Conservation (phyloP, 2,797 vertebrate species). For the Coilia nasus region DNA sequence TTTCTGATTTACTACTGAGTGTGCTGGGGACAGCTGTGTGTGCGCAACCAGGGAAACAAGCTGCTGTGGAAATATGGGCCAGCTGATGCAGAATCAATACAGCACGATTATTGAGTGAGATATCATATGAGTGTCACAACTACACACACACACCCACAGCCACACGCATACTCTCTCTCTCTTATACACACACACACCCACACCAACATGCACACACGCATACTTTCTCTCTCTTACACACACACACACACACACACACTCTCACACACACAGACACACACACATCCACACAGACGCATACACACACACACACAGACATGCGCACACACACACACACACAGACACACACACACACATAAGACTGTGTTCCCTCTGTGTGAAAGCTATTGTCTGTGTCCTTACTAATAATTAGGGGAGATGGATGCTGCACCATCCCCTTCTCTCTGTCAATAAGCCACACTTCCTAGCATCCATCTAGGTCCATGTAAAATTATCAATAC, state of each 20-base stretch:
- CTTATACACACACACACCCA: too few relatives aligned
- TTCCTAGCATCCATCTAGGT: background rate
- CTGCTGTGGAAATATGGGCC: slow-evolving; percentile 15
- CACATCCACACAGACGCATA: background rate
- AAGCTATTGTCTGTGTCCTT: slow-evolving; percentile 3
- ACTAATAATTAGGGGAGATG: background rate
- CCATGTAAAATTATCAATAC: slow-evolving; percentile 8
- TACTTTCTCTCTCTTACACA: too few relatives aligned
- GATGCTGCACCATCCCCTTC: background rate
- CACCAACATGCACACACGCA: background rate
- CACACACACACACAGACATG: background rate
- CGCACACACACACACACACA: slow-evolving; percentile 23
- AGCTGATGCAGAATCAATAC: slow-evolving; percentile 60
- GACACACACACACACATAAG: slow-evolving; percentile 51
- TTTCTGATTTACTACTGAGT: slow-evolving; percentile 10
- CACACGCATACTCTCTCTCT: too few relatives aligned
- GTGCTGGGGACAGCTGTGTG: slow-evolving; percentile 27
- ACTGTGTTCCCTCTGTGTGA: background rate
- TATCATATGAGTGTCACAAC: slow-evolving; percentile 57
- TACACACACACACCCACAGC: slow-evolving; percentile 54
- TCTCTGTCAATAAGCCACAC: background rate
- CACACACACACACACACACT: slow-evolving; percentile 22
- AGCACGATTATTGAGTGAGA: slow-evolving; percentile 62
- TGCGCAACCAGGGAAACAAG: slow-evolving; percentile 24
- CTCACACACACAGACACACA: slow-evolving; percentile 59